These are phyloP conservation scores for Amblyraja radiata DNA, from an alignment of 2,797 vertebrate species.

Conservation along the genomic window DNA sequence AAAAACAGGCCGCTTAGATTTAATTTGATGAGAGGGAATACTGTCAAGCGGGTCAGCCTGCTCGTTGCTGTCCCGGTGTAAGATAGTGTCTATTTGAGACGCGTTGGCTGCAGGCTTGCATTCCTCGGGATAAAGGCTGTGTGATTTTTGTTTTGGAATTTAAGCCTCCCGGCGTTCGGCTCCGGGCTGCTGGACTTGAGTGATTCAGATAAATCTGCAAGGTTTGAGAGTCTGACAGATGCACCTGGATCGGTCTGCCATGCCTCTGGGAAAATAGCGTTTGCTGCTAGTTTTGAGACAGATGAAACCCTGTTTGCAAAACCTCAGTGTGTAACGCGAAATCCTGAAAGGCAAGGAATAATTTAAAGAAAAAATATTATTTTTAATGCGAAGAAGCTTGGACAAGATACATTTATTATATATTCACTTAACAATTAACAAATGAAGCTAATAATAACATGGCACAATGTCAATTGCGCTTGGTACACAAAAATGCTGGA, in stretches of 20 bases:
- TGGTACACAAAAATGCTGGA: too few relatives aligned
- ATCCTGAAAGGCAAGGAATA: neutral
- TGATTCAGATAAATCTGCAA: neutral
- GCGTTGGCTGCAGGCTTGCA: neutral
- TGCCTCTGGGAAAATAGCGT: neutral
- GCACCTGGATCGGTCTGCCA: neutral
- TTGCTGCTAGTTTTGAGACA: neutral
- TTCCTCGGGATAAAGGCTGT: constrained; percentile 25
- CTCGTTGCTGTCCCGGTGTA: neutral
- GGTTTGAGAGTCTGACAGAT: neutral
- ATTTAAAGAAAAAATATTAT: neutral
- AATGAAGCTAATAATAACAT: neutral
- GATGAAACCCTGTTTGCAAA: neutral
- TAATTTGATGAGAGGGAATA: neutral
- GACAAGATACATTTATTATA: neutral
- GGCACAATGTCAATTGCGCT: neutral
- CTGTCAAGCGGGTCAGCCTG: neutral
- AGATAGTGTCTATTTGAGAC: neutral
- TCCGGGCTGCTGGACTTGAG: neutral
- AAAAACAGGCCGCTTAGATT: neutral
- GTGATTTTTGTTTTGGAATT: constrained; percentile 20
- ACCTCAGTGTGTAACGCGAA: neutral
- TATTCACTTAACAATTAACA: neutral
- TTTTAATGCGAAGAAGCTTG: neutral
- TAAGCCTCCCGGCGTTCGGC: constrained; percentile 13